phyloP scores from a whole-genome alignment of 2,888 invertebrate species.

The Steromphala cineraria region DNA sequence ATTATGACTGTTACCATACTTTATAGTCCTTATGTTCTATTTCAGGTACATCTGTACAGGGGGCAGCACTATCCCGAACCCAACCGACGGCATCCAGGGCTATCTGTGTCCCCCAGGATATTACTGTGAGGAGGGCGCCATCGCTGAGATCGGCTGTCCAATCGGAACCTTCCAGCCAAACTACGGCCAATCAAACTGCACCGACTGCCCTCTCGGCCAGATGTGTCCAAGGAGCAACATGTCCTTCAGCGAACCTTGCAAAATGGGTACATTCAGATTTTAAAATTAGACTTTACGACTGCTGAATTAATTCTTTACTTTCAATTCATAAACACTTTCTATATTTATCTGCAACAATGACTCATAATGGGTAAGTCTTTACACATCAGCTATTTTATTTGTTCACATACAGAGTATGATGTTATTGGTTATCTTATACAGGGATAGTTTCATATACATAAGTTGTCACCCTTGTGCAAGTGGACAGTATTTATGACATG shows the following conservation, averaged over 20 bases:
- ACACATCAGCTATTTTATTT: too few relatives aligned
- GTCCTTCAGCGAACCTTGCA: constrained; percentile 65
- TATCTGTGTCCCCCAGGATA: constrained; percentile 70
- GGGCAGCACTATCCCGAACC: constrained; percentile 66
- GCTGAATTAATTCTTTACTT: too few relatives aligned
- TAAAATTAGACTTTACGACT: not conserved
- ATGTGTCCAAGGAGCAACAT: constrained; percentile 69
- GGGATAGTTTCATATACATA: too few relatives aligned
- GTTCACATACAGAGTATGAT: too few relatives aligned
- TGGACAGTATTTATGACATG: too few relatives aligned
- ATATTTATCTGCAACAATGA: too few relatives aligned
- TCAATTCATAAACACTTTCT: too few relatives aligned
- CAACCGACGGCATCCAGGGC: constrained; percentile 60
- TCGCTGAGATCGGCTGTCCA: constrained; percentile 64
- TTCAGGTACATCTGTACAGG: constrained; percentile 69
- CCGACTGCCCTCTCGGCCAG: constrained; percentile 64
- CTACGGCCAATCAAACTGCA: constrained; percentile 65
- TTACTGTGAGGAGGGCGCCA: constrained; percentile 67
- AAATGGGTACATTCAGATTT: constrained; percentile 51
- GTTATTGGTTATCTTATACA: too few relatives aligned
- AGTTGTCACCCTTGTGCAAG: too few relatives aligned
- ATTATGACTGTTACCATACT: not conserved
- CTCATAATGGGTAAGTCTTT: too few relatives aligned
- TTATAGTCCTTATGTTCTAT: not conserved
- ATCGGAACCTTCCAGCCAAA: constrained; percentile 69